Evolutionary conservation across 2,113 vertebrate genomes (phyloP).

Genomic region (Seriola quinqueradiata): DNA sequence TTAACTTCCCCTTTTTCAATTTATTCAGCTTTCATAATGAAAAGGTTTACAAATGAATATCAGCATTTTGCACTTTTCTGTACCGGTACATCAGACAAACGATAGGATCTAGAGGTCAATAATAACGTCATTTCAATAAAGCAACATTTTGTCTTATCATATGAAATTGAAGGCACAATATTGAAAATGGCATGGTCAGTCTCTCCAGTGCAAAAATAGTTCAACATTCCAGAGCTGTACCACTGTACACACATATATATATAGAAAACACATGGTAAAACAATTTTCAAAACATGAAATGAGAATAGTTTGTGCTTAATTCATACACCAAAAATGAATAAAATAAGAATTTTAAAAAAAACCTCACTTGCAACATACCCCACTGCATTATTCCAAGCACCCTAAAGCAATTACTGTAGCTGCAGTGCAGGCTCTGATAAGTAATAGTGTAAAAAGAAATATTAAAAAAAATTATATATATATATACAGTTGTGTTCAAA

Average conservation of each 20-base stretch:
- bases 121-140: not conserved
- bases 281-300: not conserved
- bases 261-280: not conserved
- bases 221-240: not conserved
- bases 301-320: not conserved
- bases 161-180: not conserved
- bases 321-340: not conserved
- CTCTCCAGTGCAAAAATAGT: slow-evolving; percentile 45
- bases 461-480: not conserved
- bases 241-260: not conserved
- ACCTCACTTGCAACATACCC: not conserved
- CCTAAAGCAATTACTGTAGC: not conserved
- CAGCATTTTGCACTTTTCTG: not conserved
- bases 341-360: not conserved
- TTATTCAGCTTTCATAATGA: not conserved
- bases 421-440: not conserved
- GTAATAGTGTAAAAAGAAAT: not conserved
- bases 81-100: slow-evolving; percentile 1
- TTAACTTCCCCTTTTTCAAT: not conserved
- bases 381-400: not conserved
- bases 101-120: not conserved
- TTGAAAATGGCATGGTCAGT: not conserved
- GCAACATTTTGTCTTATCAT: not conserved
- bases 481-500: too few relatives aligned
- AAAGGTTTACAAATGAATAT: not conserved